Percentiles rank a stretch among this genome's conserved stretches.
phyloP scores from a whole-genome alignment of 2,888 invertebrate genomes.

The Periphyllus acericola region DNA sequence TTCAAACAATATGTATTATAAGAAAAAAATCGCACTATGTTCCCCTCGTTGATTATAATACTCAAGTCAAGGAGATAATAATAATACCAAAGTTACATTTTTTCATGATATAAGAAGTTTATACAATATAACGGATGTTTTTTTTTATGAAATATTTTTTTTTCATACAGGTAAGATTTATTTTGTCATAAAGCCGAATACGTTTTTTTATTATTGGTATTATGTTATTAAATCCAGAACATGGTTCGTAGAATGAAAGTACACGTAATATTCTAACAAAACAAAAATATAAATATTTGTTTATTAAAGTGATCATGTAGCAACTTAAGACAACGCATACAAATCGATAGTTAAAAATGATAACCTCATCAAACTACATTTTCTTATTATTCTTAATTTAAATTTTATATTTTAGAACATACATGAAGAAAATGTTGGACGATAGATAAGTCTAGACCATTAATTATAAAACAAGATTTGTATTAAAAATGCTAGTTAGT shows the following conservation, averaged over 20 bases:
- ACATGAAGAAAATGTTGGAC: too few relatives aligned
- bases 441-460: too few relatives aligned
- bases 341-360: background rate
- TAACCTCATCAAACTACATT: background rate
- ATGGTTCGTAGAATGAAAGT: background rate
- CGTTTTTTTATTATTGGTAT: constrained; percentile 21
- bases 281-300: constrained; percentile 31
- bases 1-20: constrained; percentile 17
- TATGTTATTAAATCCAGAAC: constrained; percentile 7
- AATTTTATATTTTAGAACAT: background rate
- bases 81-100: constrained; percentile 31
- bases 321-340: background rate
- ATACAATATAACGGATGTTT: constrained; percentile 36
- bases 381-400: background rate
- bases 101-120: constrained; percentile 46
- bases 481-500: too few relatives aligned
- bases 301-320: background rate
- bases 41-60: constrained; percentile 32
- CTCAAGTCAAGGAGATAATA: constrained; percentile 33
- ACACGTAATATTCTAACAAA: constrained; percentile 6
- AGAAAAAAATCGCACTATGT: constrained; percentile 15
- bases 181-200: constrained; percentile 30
- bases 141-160: constrained; percentile 9
- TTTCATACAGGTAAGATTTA: constrained; percentile 20
- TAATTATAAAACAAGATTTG: too few relatives aligned